These are phyloP conservation scores for Plebejus anna DNA, from an alignment of 2,888 invertebrate genomes.

Conservation along the genomic window DNA sequence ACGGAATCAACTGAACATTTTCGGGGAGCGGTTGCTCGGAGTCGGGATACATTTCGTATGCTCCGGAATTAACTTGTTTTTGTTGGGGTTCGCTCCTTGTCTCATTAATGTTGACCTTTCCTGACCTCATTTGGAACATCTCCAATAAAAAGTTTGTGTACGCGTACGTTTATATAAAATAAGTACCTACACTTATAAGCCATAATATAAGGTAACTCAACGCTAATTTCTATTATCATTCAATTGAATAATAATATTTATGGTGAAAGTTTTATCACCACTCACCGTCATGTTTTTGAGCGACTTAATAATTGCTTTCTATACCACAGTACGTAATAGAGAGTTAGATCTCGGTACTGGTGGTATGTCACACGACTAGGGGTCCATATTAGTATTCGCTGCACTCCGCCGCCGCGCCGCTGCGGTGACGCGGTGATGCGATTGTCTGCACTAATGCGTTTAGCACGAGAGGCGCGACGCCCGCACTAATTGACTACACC, in stretches of 20 bases:
- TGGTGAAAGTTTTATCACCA: background rate
- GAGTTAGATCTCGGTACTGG: background rate
- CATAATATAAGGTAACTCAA: background rate
- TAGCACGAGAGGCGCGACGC: conserved; percentile 13
- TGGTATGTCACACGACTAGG: background rate
- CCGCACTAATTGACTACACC: conserved; percentile 27
- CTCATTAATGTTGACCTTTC: conserved; percentile 3
- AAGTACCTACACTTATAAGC: background rate
- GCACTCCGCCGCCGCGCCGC: conserved; percentile 3
- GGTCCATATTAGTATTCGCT: conserved; percentile 3
- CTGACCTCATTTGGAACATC: conserved; percentile 2
- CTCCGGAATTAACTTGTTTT: conserved; percentile 12
- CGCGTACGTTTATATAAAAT: background rate
- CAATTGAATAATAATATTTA: background rate
- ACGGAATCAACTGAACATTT: conserved; percentile 8
- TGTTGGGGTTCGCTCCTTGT: conserved; percentile 15
- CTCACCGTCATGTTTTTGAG: background rate
- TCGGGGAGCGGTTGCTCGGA: background rate
- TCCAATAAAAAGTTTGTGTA: conserved; percentile 4
- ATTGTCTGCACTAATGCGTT: conserved; percentile 27
- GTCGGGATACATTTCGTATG: background rate
- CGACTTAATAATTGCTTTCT: background rate
- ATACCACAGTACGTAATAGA: background rate
- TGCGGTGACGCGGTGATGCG: conserved; percentile 13
- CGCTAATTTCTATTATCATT: background rate